Conservation (phyloP, 2,113 vertebrate species). For the Otis tarda region DNA sequence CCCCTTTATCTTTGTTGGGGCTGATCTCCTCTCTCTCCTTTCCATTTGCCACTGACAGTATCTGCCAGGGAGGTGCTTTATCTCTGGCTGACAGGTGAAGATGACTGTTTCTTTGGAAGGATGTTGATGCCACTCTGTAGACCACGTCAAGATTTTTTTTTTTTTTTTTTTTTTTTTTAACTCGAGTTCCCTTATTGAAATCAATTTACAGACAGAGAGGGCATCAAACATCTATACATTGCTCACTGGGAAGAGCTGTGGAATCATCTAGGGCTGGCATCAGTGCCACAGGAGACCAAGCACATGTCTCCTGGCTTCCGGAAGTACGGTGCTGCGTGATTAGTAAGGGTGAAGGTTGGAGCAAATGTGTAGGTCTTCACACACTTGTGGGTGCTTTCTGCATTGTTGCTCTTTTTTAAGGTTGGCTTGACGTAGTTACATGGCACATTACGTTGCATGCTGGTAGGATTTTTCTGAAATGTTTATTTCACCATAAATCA, state of each 20-base stretch:
- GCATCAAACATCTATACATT: not conserved
- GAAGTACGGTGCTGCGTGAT: not conserved
- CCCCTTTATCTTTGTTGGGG: not conserved
- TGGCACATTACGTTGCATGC: fast-evolving
- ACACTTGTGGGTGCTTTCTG: not conserved
- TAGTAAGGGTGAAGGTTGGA: not conserved
- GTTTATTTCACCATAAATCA: not conserved
- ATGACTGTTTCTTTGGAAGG: not conserved
- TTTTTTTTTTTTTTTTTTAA: not conserved
- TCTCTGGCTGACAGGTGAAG: not conserved
- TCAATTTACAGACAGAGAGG: not conserved
- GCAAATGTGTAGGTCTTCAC: not conserved
- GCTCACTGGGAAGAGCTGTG: not conserved
- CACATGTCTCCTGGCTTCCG: not conserved
- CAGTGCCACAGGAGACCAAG: not conserved
- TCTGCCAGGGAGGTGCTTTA: not conserved
- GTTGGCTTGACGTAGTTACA: not conserved
- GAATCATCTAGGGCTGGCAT: not conserved
- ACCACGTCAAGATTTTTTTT: not conserved
- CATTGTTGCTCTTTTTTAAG: not conserved
- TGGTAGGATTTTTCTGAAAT: not conserved
- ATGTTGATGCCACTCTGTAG: not conserved
- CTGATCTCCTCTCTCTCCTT: not conserved
- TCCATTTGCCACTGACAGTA: not conserved
- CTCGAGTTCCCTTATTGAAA: not conserved